Evolutionary conservation across 2,888 invertebrate species (phyloP), one percentile per base, ranked within the genome.

Genomic region (Sesia bembeciformis): DNA sequence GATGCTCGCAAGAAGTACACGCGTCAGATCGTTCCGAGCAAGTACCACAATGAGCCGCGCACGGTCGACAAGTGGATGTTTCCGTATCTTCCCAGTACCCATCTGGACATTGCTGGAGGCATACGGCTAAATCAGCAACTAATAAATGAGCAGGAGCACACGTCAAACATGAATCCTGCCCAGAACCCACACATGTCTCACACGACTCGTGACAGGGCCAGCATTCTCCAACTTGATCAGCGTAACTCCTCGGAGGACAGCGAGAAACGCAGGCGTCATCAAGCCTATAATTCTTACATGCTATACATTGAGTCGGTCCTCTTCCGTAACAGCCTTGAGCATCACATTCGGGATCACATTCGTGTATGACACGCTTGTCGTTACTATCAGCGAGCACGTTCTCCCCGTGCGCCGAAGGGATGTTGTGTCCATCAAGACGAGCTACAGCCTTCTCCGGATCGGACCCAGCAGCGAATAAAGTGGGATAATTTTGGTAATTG

Each of bases 161-260:
- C 3, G 94, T 94, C 51, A 96, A 85, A 71, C 97, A 97, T 54
- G 95, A 95, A 73, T 96, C 95, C 74, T 95, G 95, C 6, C 96
- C 95, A 3, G 96, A 93, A 4, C 97, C 97, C 39, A 95, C 95
- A 69, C 97, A 97, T 8, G 95, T 96, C 74, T 95, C 94, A 71
- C 97, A 97, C 7, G 96, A 95, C 72, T 96, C 95, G 72, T 97
- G 96, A 68, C 97, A 97, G 0, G 95, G 94, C 92, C 94, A 94
- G 69, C 97, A 97, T 39, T 94, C 92, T 50, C 93, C 94, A 49
- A 94, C 94, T 66, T 94, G 93, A 72, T 95, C 95, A 0, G 94
- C 93, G 68, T 94, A 97, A 70, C 95, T 96, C 65, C 96, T 91
- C 7, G 95, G 95, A 4, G 96, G 96, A 73, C 97, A 97, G 52